Percentiles rank a stretch among this genome's conserved stretches.
Conservation (phyloP, 2,797 vertebrate species). For the Nannoperca australis region DNA sequence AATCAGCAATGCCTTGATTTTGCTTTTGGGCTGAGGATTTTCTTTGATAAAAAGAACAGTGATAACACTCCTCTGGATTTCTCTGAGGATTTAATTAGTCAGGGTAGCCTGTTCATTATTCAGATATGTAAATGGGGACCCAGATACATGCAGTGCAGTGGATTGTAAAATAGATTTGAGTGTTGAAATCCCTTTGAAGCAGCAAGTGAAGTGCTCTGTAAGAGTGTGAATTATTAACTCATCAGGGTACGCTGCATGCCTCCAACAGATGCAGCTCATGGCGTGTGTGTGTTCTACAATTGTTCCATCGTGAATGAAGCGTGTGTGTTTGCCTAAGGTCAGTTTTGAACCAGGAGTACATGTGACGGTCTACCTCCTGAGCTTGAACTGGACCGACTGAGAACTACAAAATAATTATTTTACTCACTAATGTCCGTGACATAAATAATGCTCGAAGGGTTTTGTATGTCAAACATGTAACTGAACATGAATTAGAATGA, state of each 20-base stretch:
- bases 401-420: not conserved
- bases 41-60: constrained; percentile 39
- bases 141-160: constrained; percentile 48
- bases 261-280: constrained; percentile 14
- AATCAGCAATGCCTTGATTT: constrained; percentile 37
- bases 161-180: constrained; percentile 58
- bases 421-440: not conserved
- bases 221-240: constrained; percentile 71
- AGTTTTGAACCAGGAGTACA: constrained; percentile 23
- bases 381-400: constrained; percentile 10
- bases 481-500: not conserved
- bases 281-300: constrained; percentile 7
- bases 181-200: constrained; percentile 66
- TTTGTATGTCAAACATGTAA: not conserved
- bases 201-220: constrained; percentile 39
- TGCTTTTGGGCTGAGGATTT: constrained; percentile 4
- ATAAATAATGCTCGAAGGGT: not conserved
- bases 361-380: constrained; percentile 18
- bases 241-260: constrained; percentile 23
- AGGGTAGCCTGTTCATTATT: constrained; percentile 59
- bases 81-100: constrained; percentile 67
- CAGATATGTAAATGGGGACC: constrained; percentile 71
- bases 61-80: constrained; percentile 24
- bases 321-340: constrained; percentile 54
- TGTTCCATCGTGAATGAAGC: constrained; percentile 50